Evolutionary conservation across 2,797 vertebrate genomes (phyloP), one percentile per base, ranked within the genome.

Genomic region (Artibeus lituratus): DNA sequence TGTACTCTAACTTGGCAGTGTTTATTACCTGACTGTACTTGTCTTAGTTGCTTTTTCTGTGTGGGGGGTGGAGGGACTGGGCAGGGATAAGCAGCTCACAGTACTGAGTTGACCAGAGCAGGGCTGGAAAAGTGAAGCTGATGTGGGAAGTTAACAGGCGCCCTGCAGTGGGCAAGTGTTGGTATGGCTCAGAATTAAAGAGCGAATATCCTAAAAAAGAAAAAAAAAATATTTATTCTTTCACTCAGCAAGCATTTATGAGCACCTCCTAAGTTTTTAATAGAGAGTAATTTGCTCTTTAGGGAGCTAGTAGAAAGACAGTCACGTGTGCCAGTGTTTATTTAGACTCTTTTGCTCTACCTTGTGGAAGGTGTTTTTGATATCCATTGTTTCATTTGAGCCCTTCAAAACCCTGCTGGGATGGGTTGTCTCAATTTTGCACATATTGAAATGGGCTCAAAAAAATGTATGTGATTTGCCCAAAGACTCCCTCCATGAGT

Each of bases 101-200:
- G 1, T 86, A 83, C 57, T 82, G 70, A 82, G 16, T 94, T 89
- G 55, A 22, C 82, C n/a, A 42, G 39, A 74, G 9, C 9, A n/a
- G 11, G 19, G 26, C 55, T 96, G 55, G 19, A 49, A 78, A 86
- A 73, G 19, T 89, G 14, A 89, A 53, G 83, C 55, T 55, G n/a
- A 26, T 9, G 22, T 82, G 42, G 53, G 32, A 91, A 49, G 29
- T 86, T 39, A 37, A 59, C 42, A 59, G 74, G 91, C 70, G 42
- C 85, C 51, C 35, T 90, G 21, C 22, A 37, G 5, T 83, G 57
- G 81, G 42, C 16, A 82, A 37, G 69, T 51, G 37, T 47, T 94
- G 39, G 4, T 83, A 77, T 93, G 76, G 24, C 59, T 96, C 47
- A 89, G 37, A 94, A 91, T 69, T 74, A 95, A 82, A 69, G 32